These are phyloP conservation scores for Pteropus alecto DNA, from an alignment of 2,113 vertebrate species.

Conservation along the genomic window DNA sequence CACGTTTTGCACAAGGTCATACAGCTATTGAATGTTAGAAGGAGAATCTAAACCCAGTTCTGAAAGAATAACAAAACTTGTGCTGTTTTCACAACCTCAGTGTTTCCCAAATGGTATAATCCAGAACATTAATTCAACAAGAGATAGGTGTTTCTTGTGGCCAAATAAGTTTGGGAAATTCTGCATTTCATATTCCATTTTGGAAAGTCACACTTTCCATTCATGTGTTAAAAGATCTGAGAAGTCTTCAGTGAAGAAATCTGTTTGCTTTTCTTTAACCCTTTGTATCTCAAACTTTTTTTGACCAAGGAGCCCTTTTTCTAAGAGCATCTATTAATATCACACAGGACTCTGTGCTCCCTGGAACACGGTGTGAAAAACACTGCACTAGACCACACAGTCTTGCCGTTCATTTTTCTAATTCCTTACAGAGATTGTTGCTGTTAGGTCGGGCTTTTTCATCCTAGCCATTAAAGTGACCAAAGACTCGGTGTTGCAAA, in stretches of 20 bases:
- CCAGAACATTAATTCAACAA: slow-evolving; percentile 2
- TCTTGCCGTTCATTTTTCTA: neutral
- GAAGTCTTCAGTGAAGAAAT: slow-evolving; percentile 21
- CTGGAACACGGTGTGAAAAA: neutral
- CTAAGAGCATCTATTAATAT: slow-evolving; percentile 20
- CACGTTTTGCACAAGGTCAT: neutral
- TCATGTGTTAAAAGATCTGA: slow-evolving; percentile 29
- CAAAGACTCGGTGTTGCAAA: slow-evolving; percentile 22
- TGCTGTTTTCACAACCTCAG: neutral
- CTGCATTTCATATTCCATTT: neutral
- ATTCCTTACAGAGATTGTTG: neutral
- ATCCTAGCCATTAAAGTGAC: slow-evolving; percentile 12
- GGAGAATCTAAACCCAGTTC: slow-evolving; percentile 38
- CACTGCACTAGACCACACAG: neutral
- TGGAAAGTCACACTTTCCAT: slow-evolving; percentile 16
- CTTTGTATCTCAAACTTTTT: slow-evolving; percentile 38
- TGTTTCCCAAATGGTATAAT: slow-evolving; percentile 37
- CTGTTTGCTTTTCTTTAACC: slow-evolving; percentile 28
- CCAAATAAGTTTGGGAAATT: slow-evolving; percentile 2
- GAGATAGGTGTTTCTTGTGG: neutral
- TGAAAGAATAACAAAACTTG: slow-evolving; percentile 9
- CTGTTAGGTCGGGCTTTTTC: slow-evolving; percentile 20
- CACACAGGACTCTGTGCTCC: neutral
- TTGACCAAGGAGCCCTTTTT: slow-evolving; percentile 13
- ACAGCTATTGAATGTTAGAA: neutral